Percentiles rank a stretch among this genome's conserved stretches.
Conservation (phyloP, 2,797 vertebrate species). For the Leptoclinus maculatus region DNA sequence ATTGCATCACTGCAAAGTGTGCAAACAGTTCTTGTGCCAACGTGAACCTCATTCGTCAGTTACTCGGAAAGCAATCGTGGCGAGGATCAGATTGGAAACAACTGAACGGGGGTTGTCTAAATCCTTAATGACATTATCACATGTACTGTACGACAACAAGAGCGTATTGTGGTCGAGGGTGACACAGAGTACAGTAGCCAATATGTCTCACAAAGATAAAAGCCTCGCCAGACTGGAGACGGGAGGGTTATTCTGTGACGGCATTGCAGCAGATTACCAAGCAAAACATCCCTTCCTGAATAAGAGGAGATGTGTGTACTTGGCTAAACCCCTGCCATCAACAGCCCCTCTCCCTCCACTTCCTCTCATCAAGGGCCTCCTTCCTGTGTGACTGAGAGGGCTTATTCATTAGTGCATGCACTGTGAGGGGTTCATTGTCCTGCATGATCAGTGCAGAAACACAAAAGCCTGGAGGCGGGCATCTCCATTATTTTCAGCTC, state of each 20-base stretch:
- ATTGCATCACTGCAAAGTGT: conserved; percentile 61
- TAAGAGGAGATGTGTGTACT: conserved; percentile 61
- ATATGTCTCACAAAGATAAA: conserved; percentile 22
- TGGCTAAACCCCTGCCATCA: conserved; percentile 58
- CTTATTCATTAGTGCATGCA: conserved; percentile 79
- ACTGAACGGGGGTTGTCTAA: conserved; percentile 4
- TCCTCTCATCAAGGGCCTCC: conserved; percentile 79
- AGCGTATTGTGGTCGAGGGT: conserved; percentile 11
- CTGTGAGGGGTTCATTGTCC: conserved; percentile 82
- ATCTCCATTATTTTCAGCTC: conserved; percentile 79
- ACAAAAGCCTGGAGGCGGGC: conserved; percentile 79
- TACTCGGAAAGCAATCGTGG: conserved; percentile 11
- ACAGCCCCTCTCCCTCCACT: conserved; percentile 71
- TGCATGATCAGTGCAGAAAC: conserved; percentile 67
- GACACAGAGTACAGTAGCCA: conserved; percentile 8
- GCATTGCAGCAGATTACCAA: conserved; percentile 48
- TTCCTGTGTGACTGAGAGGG: conserved; percentile 81
- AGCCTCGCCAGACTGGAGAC: conserved; percentile 3
- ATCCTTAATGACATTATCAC: conserved; percentile 19
- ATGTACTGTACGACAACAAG: neutral
- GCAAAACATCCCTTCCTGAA: conserved; percentile 67
- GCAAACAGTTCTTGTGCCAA: conserved; percentile 35
- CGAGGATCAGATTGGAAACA: conserved; percentile 7
- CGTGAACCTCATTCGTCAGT: conserved; percentile 14
- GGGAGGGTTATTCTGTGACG: conserved; percentile 34